Percentiles rank a stretch among this genome's conserved stretches.
Evolutionary conservation across 2,888 invertebrate species (phyloP).

Genomic region (Sussaba pulchella): DNA sequence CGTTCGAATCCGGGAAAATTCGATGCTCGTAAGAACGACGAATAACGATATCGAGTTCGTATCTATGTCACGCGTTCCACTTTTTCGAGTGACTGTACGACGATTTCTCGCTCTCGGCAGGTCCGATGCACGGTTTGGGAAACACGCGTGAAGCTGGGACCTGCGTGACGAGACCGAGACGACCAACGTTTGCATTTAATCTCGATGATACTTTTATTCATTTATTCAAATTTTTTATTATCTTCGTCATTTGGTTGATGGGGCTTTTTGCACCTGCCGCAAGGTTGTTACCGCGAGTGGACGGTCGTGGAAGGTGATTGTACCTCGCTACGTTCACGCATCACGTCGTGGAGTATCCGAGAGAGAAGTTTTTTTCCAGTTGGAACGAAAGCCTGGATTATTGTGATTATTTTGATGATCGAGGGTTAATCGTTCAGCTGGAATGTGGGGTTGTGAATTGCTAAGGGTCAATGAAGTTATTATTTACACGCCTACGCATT

Average conservation of each 20-base stretch:
- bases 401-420: no score
- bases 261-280: background rate
- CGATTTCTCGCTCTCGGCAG: conserved; percentile 65
- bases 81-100: conserved; percentile 78
- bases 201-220: background rate
- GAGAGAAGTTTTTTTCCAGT: background rate
- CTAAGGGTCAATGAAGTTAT: conserved; percentile 3
- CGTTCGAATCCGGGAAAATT: background rate
- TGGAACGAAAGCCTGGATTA: background rate
- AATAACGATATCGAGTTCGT: conserved; percentile 68
- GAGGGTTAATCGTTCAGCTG: no score
- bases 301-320: background rate
- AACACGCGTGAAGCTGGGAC: conserved; percentile 43
- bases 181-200: conserved; percentile 2
- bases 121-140: conserved; percentile 50
- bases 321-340: background rate
- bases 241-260: background rate
- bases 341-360: background rate
- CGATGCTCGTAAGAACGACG: background rate
- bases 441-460: no score
- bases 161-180: conserved; percentile 14
- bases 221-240: background rate
- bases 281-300: background rate
- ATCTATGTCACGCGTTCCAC: conserved; percentile 79
- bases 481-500: background rate